Evolutionary conservation across 2,113 vertebrate species (phyloP).

Genomic region (Alligator sinensis): DNA sequence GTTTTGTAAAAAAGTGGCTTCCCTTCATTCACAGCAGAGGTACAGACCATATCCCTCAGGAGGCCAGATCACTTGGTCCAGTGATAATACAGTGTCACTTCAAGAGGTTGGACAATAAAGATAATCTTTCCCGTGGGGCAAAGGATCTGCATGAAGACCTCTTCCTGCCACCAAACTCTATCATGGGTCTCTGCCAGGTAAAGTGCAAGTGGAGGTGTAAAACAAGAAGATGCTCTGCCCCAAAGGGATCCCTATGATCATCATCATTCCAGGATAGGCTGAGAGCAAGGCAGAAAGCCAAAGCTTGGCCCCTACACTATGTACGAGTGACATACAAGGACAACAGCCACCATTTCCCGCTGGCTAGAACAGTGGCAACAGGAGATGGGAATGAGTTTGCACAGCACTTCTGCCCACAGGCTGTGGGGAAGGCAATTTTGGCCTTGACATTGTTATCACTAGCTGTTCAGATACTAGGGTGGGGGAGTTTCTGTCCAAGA

Average conservation of each 20-base stretch:
- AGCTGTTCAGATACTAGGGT: too few species aligned
- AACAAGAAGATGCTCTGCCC: neutral
- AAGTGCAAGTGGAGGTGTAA: neutral
- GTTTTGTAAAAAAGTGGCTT: neutral
- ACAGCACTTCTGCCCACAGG: neutral
- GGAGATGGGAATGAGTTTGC: too few species aligned
- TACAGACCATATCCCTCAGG: neutral
- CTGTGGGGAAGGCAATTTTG: accelerated
- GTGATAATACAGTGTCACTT: neutral
- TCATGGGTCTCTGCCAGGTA: neutral
- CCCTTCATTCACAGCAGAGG: neutral
- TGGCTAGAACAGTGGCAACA: neutral
- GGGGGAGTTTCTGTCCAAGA: too few species aligned
- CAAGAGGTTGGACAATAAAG: neutral
- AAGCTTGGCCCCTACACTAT: neutral
- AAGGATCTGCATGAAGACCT: neutral
- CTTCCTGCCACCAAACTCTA: neutral
- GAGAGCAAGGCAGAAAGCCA: neutral
- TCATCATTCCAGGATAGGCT: neutral
- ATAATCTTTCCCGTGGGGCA: neutral
- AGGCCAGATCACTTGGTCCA: neutral
- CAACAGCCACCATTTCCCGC: neutral
- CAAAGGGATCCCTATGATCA: neutral
- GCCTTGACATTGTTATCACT: too few species aligned
- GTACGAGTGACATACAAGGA: neutral